Evolutionary conservation across 2,113 vertebrate genomes (phyloP).

Genomic region (Corythoichthys intestinalis): DNA sequence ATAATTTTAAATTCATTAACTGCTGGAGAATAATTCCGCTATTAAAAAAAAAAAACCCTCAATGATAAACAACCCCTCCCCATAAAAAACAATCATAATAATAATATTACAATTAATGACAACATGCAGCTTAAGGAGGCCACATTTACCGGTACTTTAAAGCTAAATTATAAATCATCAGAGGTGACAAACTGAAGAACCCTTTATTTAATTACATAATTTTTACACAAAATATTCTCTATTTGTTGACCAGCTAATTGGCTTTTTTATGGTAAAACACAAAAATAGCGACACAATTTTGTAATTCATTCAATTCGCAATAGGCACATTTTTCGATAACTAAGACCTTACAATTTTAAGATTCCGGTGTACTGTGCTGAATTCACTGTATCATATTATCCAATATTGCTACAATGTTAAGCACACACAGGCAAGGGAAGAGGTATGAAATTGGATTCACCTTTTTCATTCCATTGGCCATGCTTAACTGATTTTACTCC

Average conservation of each 20-base stretch:
- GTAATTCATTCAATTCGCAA: not conserved
- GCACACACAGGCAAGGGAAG: not conserved
- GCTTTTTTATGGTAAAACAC: not conserved
- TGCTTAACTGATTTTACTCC: not conserved
- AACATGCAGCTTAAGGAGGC: too few species aligned
- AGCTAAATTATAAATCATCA: too few species aligned
- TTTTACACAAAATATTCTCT: too few species aligned
- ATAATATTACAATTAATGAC: too few species aligned
- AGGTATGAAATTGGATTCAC: conserved; percentile 5
- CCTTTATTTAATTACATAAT: too few species aligned
- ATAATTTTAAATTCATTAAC: too few species aligned
- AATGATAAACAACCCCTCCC: too few species aligned
- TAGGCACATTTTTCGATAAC: not conserved
- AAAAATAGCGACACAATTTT: not conserved
- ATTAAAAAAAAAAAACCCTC: too few species aligned
- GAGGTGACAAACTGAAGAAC: too few species aligned
- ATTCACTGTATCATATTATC: not conserved
- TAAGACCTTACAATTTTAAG: not conserved
- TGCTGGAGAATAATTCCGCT: too few species aligned
- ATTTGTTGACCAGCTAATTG: not conserved
- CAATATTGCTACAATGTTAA: not conserved
- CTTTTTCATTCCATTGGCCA: not conserved
- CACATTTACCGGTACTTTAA: too few species aligned
- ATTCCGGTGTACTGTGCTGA: not conserved
- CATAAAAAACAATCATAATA: too few species aligned